These are phyloP conservation scores for Darevskia nairensis DNA, from an alignment of 2,797 vertebrate species.

Conservation along the genomic window DNA sequence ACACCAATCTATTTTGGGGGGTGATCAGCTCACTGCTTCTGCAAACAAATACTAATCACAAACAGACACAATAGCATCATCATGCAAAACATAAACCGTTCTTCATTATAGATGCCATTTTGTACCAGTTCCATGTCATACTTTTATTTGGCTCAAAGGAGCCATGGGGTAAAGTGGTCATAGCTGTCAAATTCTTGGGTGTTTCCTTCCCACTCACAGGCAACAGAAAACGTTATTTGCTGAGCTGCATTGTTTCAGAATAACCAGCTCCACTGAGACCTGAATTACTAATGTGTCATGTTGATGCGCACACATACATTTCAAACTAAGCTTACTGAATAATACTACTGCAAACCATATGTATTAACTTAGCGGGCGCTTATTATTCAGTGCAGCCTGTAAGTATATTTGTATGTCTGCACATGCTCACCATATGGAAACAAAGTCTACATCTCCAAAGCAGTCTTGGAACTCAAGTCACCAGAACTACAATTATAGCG, in stretches of 20 bases:
- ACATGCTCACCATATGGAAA: neutral
- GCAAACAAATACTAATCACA: neutral
- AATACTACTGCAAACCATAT: neutral
- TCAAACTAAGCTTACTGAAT: conserved; percentile 23
- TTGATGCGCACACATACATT: neutral
- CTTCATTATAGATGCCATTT: neutral
- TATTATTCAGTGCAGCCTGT: neutral
- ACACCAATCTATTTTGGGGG: neutral
- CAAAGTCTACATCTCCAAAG: rapidly evolving
- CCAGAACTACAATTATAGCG: neutral
- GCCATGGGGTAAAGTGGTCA: neutral
- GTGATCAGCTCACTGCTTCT: neutral
- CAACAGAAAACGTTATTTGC: neutral
- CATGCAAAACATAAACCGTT: neutral
- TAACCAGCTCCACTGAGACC: neutral
- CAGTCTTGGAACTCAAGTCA: conserved; percentile 32
- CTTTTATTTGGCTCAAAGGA: neutral
- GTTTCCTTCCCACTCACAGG: neutral
- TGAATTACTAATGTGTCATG: conserved; percentile 17
- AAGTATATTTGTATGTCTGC: neutral
- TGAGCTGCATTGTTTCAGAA: neutral
- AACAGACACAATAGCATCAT: neutral
- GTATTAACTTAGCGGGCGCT: conserved; percentile 14
- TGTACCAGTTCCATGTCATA: neutral
- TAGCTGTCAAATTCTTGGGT: neutral